Percentiles rank a stretch among this genome's conserved stretches.
Conservation (phyloP, 2,113 vertebrate genomes). For the Lates calcarifer region DNA sequence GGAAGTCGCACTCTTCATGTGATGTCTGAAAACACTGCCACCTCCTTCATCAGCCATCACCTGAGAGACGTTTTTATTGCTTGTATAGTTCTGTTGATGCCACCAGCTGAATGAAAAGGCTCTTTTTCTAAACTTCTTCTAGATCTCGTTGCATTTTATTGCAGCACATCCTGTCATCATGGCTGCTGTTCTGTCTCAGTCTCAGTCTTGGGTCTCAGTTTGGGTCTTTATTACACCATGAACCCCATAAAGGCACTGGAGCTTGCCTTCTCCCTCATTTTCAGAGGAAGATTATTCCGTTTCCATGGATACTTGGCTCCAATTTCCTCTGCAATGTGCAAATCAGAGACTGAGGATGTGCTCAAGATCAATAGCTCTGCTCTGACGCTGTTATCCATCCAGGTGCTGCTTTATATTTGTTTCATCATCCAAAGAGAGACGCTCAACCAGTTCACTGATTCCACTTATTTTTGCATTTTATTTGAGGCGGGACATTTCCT, state of each 20-base stretch:
- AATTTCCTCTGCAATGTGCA: conserved; percentile 51
- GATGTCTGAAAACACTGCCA: not conserved
- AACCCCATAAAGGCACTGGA: conserved; percentile 21
- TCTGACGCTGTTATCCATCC: conserved; percentile 8
- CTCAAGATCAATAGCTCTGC: conserved; percentile 38
- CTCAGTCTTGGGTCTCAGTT: conserved; percentile 2
- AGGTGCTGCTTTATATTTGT: not conserved
- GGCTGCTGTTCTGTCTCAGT: not conserved
- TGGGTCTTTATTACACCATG: not conserved
- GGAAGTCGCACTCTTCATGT: not conserved
- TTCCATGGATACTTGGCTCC: conserved; percentile 71
- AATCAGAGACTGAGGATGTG: conserved; percentile 45
- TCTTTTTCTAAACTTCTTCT: not conserved
- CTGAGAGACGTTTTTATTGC: not conserved
- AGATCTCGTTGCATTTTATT: not conserved
- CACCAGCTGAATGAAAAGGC: not conserved
- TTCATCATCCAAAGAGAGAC: not conserved
- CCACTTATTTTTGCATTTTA: not conserved
- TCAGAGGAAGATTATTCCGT: conserved; percentile 54
- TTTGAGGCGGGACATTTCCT: not conserved
- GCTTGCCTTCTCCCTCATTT: conserved; percentile 9
- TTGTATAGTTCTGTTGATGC: rapidly evolving
- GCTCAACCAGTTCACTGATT: not conserved
- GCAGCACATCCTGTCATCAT: not conserved
- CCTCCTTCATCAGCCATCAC: not conserved